Evolutionary conservation across 2,797 vertebrate genomes (phyloP).

Genomic region (Microctenopoma lineatum): DNA sequence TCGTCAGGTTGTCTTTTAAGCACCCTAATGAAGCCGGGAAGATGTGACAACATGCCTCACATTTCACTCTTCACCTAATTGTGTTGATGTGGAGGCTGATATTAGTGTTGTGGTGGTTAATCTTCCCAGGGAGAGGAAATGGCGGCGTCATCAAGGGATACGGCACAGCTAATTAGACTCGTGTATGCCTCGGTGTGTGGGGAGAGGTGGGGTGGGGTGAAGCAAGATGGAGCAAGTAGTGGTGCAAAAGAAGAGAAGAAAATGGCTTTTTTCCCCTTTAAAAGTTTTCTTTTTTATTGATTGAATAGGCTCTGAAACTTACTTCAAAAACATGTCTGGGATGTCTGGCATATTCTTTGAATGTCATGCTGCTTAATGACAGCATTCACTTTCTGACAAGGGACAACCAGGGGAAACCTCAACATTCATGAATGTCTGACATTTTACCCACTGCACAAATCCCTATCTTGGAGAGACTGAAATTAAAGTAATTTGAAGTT

Average conservation of each 20-base stretch:
- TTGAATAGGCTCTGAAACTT: constrained; percentile 23
- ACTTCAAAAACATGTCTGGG: constrained; percentile 23
- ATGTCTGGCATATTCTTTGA: constrained; percentile 30
- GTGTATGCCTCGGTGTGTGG: constrained; percentile 41
- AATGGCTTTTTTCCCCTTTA: constrained; percentile 8
- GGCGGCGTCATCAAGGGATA: constrained; percentile 62
- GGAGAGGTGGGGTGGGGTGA: constrained; percentile 18
- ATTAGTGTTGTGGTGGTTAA: constrained; percentile 59
- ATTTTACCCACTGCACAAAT: constrained; percentile 50
- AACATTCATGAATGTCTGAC: constrained; percentile 47
- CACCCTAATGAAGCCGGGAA: constrained; percentile 59
- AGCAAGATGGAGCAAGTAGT: constrained; percentile 14
- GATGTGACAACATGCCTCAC: constrained; percentile 57
- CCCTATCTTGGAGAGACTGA: constrained; percentile 35
- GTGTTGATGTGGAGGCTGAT: constrained; percentile 64
- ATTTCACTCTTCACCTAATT: constrained; percentile 72
- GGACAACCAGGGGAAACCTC: constrained; percentile 25
- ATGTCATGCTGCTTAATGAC: constrained; percentile 13
- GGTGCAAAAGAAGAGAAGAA: neutral
- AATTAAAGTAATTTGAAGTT: constrained; percentile 60
- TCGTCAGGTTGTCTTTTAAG: constrained; percentile 48
- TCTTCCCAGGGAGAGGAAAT: constrained; percentile 68
- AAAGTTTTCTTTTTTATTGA: constrained; percentile 8
- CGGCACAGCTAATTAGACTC: constrained; percentile 65
- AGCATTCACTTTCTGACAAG: constrained; percentile 28